Conservation (phyloP, 2,888 invertebrate genomes). For the Patella ulyssiponensis region DNA sequence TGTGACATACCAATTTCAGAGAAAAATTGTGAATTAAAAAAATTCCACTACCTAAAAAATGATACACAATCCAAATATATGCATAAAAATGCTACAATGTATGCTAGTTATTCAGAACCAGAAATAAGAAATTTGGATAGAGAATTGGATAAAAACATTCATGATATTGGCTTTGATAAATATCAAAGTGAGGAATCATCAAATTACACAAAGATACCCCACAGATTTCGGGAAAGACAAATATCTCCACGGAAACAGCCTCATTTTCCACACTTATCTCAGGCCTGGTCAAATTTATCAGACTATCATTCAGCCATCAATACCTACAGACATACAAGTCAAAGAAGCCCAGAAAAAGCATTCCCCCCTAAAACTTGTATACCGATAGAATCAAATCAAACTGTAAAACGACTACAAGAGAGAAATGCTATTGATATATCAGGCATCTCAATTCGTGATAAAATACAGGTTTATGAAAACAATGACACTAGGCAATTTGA, state of each 20-base stretch:
- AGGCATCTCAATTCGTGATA: not conserved
- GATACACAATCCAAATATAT: not conserved
- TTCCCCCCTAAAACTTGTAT: not conserved
- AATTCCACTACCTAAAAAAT: not conserved
- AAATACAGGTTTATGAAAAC: conserved; percentile 5
- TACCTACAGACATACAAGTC: not conserved
- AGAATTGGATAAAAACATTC: not conserved
- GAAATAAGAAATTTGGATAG: not conserved
- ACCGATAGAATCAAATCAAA: not conserved
- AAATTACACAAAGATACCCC: not conserved
- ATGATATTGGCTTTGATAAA: not conserved
- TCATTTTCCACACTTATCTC: not conserved
- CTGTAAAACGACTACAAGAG: conserved; percentile 1
- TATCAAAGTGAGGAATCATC: not conserved
- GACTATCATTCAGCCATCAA: not conserved
- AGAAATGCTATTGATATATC: conserved; percentile 3
- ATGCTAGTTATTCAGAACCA: not conserved
- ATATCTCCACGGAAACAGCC: not conserved
- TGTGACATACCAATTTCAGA: not conserved
- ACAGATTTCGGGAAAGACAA: too few species aligned
- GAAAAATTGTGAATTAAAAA: not conserved
- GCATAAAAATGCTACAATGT: not conserved
- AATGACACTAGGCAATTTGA: not conserved
- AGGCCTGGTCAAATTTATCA: not conserved
- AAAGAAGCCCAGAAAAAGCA: not conserved